These are phyloP conservation scores for Mustelus asterias DNA, from an alignment of 2,113 vertebrate genomes.

Conservation along the genomic window DNA sequence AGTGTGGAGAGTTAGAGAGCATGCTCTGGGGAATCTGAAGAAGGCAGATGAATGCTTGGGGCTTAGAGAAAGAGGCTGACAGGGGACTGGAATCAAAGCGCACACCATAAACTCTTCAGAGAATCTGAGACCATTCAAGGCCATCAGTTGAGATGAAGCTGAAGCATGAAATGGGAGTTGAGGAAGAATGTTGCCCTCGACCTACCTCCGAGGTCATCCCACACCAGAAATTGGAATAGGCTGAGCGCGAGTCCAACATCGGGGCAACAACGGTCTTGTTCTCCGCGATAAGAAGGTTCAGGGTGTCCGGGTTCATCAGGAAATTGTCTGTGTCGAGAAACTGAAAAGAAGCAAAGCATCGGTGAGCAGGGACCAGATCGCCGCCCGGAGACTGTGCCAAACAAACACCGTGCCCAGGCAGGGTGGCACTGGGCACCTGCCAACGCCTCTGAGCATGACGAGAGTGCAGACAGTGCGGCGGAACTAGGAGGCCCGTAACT, in stretches of 20 bases:
- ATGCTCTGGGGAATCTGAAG: neutral
- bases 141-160: neutral
- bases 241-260: constrained; percentile 83
- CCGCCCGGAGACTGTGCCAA: neutral
- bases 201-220: constrained; percentile 84
- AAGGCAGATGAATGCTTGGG: neutral
- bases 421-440: neutral
- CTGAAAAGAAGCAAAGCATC: constrained; percentile 48
- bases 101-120: neutral
- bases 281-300: constrained; percentile 73
- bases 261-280: constrained; percentile 84
- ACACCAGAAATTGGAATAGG: constrained; percentile 94
- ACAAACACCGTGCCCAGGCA: neutral
- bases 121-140: neutral
- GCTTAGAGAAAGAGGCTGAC: neutral
- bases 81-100: neutral
- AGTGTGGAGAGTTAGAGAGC: too few relatives aligned
- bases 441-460: neutral
- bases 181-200: neutral
- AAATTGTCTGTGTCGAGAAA: constrained; percentile 79
- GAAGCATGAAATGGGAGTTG: neutral
- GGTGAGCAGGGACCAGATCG: neutral
- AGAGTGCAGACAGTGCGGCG: neutral
- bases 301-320: constrained; percentile 66
- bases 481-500: neutral